phyloP scores from a whole-genome alignment of 2,888 invertebrate genomes.

The Dolomedes plantarius region DNA sequence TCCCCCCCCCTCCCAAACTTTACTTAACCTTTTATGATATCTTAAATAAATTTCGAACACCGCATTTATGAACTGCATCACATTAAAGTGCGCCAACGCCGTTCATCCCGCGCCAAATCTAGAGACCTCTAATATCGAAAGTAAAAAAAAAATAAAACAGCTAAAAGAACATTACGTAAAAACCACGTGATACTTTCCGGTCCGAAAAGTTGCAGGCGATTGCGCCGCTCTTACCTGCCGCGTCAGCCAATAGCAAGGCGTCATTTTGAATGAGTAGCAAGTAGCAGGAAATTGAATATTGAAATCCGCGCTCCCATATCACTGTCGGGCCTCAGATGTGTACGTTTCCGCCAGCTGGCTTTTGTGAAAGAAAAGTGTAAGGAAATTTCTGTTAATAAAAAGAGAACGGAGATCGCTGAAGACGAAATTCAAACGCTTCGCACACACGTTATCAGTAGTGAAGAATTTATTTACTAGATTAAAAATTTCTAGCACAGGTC shows the following conservation, averaged over 20 bases:
- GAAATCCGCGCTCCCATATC: slow-evolving; percentile 42
- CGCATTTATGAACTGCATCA: too few species aligned
- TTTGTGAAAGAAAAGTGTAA: not conserved
- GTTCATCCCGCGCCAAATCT: not conserved
- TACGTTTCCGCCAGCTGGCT: slow-evolving; percentile 61
- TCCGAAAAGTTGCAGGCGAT: slow-evolving; percentile 43
- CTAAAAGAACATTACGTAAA: slow-evolving; percentile 51
- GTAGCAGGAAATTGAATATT: slow-evolving; percentile 59
- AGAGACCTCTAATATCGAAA: not conserved
- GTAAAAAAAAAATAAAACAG: slow-evolving; percentile 21
- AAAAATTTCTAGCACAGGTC: too few species aligned
- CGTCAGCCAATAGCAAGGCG: slow-evolving; percentile 23
- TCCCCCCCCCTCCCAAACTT: too few species aligned
- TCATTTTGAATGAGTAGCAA: slow-evolving; percentile 52
- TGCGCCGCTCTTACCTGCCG: slow-evolving; percentile 23
- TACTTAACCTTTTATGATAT: too few species aligned
- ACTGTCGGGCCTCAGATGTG: slow-evolving; percentile 30
- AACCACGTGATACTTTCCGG: slow-evolving; percentile 57
- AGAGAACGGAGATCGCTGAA: too few species aligned
- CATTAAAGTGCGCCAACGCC: not conserved
- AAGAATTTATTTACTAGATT: too few species aligned
- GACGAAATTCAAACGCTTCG: too few species aligned
- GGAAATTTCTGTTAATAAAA: not conserved
- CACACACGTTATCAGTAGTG: too few species aligned
- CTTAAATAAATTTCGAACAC: too few species aligned